Evolutionary conservation across 1,140 invertebrate genomes (phyloP).

Genomic region (Drosophila nasuta): DNA sequence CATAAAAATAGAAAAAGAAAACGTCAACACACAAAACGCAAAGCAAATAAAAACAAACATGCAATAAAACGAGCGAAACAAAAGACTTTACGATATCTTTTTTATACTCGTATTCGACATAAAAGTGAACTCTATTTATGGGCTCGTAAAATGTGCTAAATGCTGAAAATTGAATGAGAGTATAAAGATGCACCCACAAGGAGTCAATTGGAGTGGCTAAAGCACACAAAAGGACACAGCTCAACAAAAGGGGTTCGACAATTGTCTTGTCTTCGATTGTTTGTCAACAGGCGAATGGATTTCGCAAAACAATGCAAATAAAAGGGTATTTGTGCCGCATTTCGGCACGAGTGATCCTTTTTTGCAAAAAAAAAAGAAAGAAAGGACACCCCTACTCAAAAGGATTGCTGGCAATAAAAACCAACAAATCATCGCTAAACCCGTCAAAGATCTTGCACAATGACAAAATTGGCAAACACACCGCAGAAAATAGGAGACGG

Average conservation of each 20-base stretch:
- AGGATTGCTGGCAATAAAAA: slow-evolving; percentile 69
- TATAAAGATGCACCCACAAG: slow-evolving; percentile 56
- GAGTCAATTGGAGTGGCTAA: slow-evolving; percentile 44
- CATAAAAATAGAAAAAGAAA: slow-evolving; percentile 22
- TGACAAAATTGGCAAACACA: slow-evolving; percentile 73
- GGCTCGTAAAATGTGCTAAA: slow-evolving; percentile 51
- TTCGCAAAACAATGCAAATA: slow-evolving; percentile 41
- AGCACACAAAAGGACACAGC: slow-evolving; percentile 31
- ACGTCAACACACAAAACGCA: slow-evolving; percentile 2
- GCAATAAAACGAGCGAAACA: slow-evolving; percentile 45
- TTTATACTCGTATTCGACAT: slow-evolving; percentile 49
- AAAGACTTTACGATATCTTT: slow-evolving; percentile 59
- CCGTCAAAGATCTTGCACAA: slow-evolving; percentile 42
- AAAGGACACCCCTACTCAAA: slow-evolving; percentile 29
- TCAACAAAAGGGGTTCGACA: slow-evolving; percentile 36
- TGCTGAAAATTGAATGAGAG: slow-evolving; percentile 33
- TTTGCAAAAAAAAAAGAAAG: slow-evolving; percentile 1
- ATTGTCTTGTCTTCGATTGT: slow-evolving; percentile 39
- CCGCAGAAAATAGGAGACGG: slow-evolving; percentile 49
- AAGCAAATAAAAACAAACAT: slow-evolving; percentile 38
- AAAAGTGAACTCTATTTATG: slow-evolving; percentile 54
- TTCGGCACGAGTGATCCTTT: slow-evolving; percentile 63
- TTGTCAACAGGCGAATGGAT: slow-evolving; percentile 55
- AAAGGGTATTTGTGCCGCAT: slow-evolving; percentile 61
- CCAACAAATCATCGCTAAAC: slow-evolving; percentile 78